Evolutionary conservation across 2,888 invertebrate genomes (phyloP), one percentile per base, ranked within the genome.

Genomic region (Cantharis lateralis): DNA sequence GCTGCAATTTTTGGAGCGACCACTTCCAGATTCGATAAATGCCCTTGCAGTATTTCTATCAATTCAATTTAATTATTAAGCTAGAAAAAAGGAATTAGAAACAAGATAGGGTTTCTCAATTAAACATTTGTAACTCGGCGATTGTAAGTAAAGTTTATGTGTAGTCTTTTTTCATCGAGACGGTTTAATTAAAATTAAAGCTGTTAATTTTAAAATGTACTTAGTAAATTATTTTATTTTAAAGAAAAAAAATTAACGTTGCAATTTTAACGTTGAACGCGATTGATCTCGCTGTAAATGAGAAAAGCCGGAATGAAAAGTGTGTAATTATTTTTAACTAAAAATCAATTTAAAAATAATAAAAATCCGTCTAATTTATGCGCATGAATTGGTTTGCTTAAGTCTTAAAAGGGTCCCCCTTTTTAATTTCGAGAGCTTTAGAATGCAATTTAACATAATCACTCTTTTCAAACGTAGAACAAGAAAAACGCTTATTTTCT

Each of bases 361-460:
- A 63, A 66, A 66, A 66, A 68, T 28, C 28, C 26, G 68, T 68
- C 15, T 72, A 72, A 72, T 72, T 68, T 69, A 71, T 72, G 69
- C 72, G 70, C 72, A 78, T 75, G 75, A 78, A 78, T 78, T 72
- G 70, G 77, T 63, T 74, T 68, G 32, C 24, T 48, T 32, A 72
- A 73, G 18, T 66, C 64, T 15, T 68, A 74, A 78, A 74, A 71
- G 70, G 70, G 74, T 71, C 73, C 62, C 76, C 48, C 63, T 76
- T 78, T 78, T 78, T 76, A 78, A 78, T 78, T 78, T 78, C 71
- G 68, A 71, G 71, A 70, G 76, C 75, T 76, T 78, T 78, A 78
- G 74, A 78, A 78, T 76, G 74, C 78, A 78, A 78, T 78, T 78
- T 76, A 78, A 71, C 78, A 78, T 78, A 78, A 78, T 78, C 78